phyloP scores from a whole-genome alignment of 2,113 vertebrate genomes.

The Eurypyga helias region DNA sequence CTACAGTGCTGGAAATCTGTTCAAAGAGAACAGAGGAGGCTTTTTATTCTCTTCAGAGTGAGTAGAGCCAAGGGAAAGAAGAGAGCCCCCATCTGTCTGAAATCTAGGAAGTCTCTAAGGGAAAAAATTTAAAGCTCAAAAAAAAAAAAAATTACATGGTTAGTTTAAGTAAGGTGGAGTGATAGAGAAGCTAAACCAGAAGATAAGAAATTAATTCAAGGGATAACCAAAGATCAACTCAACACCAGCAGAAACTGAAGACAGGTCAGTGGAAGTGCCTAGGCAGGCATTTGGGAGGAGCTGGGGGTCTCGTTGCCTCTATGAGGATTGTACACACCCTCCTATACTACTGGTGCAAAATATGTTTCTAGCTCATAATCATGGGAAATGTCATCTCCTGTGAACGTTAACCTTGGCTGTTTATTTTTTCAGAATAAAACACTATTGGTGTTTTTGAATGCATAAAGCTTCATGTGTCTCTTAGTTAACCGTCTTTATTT shows the following conservation, averaged over 20 bases:
- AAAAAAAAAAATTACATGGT: neutral
- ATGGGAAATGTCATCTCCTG: neutral
- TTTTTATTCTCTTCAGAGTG: neutral
- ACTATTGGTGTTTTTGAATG: conserved; percentile 8
- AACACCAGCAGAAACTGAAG: neutral
- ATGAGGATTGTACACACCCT: neutral
- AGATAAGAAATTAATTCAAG: neutral
- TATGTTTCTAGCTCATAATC: neutral
- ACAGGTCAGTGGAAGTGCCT: neutral
- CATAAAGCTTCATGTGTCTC: neutral
- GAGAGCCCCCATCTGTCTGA: conserved; percentile 5
- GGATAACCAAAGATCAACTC: neutral
- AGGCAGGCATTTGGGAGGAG: neutral
- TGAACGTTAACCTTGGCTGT: neutral
- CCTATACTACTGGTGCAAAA: neutral
- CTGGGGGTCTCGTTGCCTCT: neutral
- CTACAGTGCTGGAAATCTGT: neutral
- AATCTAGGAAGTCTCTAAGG: neutral
- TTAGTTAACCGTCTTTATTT: neutral
- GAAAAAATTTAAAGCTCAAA: neutral
- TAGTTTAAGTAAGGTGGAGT: neutral
- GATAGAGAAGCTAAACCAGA: neutral
- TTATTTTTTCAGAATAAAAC: conserved; percentile 43
- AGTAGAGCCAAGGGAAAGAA: conserved; percentile 2
- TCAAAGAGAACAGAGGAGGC: conserved; percentile 19